Evolutionary conservation across 1,140 invertebrate genomes (phyloP), one percentile per base, ranked within the genome.

Genomic region (Dinoponera quadriceps): DNA sequence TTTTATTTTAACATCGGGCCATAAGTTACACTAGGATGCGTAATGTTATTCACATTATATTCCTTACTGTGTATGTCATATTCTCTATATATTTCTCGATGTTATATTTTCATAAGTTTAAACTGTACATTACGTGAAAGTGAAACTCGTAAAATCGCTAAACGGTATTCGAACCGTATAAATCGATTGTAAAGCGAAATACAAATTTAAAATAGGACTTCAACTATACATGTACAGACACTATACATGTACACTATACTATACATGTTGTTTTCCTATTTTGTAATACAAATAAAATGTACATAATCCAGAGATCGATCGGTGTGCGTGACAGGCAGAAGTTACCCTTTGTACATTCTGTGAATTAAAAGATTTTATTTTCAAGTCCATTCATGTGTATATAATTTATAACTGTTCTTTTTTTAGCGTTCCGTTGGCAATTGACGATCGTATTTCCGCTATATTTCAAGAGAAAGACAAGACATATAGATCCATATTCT

Each of bases 301-400:
- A 44, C 9, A 63, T 29, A 29, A 16, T 49, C 20, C 18, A 20
- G 20, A 22, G 51, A 16, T 16, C 4, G 2, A 25, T 16, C 4
- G 2, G n/a, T 65, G 62, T 74, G 57, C 25, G 18, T 22, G 49
- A 75, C 22, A 16, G 25, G 2, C 27, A 65, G 65, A n/a, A 65
- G 1, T 11, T 77, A n/a, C 54, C 22, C 33, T 1, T 3, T 38
- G 13, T 74, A 66, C 3, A 11, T 77, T 33, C 27, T 33, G 0
- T 20, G 27, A 54, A 16, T 51, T 62, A 33, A 54, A 77, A 63
- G 49, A 20, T 25, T 77, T 77, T 77, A 77, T 54, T 77, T 77
- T 54, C 44, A 13, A 44, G 33, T 44, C 25, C 3, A 14, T 63
- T 63, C n/a, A 22, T 44, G 11, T 65, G 38, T 38, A 25, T 38